A percentile compares a stretch with the other conserved stretches of the same genome.
These are phyloP conservation scores for Odontomyia ornata DNA, from an alignment of 2,888 invertebrate species.

Conservation along the genomic window DNA sequence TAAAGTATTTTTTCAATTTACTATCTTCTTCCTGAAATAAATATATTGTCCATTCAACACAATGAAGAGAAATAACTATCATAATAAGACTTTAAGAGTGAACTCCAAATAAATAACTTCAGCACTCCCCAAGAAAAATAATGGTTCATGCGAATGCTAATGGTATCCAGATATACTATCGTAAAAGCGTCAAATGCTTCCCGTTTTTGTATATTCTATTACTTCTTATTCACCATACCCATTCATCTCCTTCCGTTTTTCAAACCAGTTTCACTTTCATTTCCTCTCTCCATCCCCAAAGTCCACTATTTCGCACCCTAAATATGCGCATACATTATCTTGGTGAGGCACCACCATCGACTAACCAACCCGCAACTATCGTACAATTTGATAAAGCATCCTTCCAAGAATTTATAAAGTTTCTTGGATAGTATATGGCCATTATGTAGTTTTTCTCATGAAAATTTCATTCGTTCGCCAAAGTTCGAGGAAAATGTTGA, in stretches of 20 bases:
- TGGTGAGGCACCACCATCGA: background rate
- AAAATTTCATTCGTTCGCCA: background rate
- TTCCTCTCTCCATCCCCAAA: background rate
- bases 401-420: constrained; percentile 9
- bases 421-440: background rate
- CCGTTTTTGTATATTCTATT: background rate
- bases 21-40: too few relatives aligned
- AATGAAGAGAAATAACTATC: too few relatives aligned
- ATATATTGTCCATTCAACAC: too few relatives aligned
- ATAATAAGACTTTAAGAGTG: too few relatives aligned
- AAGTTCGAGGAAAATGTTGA: background rate
- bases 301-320: background rate
- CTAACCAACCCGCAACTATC: constrained; percentile 4
- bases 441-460: constrained; percentile 13
- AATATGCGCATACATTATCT: constrained; percentile 5
- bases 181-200: background rate
- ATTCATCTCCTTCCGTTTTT: background rate
- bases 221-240: background rate
- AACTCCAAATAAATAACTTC: too few relatives aligned
- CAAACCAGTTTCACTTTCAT: background rate
- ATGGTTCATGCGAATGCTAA: too few relatives aligned
- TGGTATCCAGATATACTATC: too few relatives aligned
- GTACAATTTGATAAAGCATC: constrained; percentile 10
- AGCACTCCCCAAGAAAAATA: too few relatives aligned
- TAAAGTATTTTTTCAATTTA: too few relatives aligned